A percentile compares a stretch with the other conserved stretches of the same genome.
phyloP scores from a whole-genome alignment of 2,888 invertebrate species.

The Caenorhabditis angaria region DNA sequence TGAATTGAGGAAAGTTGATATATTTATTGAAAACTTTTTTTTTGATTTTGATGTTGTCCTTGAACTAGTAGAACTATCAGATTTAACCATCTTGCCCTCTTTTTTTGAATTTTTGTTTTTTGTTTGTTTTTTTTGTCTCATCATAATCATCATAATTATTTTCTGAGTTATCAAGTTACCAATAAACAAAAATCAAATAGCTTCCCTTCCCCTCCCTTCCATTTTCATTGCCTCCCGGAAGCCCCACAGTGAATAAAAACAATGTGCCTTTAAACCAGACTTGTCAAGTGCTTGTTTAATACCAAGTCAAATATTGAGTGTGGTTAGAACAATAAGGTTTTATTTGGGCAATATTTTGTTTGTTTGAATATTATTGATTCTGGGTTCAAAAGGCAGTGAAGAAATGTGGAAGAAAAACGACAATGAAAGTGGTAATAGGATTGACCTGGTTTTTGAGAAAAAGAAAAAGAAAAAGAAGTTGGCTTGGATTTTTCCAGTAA shows the following conservation, averaged over 20 bases:
- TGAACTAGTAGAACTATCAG: constrained; percentile 1
- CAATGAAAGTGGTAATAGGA: constrained; percentile 1
- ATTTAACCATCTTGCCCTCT: constrained; percentile 2
- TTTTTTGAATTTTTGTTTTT: not conserved
- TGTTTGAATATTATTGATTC: not conserved
- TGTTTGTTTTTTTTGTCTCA: not conserved
- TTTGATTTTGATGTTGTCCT: too few relatives aligned
- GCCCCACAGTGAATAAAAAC: too few relatives aligned
- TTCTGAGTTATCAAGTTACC: not conserved
- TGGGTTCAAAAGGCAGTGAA: not conserved
- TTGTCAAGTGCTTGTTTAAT: constrained; percentile 47
- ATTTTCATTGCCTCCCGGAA: too few relatives aligned
- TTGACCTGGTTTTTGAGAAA: not conserved
- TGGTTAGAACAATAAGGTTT: constrained; percentile 12
- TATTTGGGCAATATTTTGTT: not conserved
- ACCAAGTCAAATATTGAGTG: constrained; percentile 18
- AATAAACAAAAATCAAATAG: too few relatives aligned
- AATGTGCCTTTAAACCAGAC: not conserved
- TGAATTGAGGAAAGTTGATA: not conserved
- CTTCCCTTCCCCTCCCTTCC: too few relatives aligned
- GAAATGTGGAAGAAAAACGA: not conserved
- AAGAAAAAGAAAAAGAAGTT: not conserved
- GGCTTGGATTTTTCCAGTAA: not conserved
- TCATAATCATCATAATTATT: not conserved
- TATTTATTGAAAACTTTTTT: not conserved